Base-by-base conservation (phyloP, 1,140 invertebrate genomes). In the Aphaenogaster ashmeadi region DNA sequence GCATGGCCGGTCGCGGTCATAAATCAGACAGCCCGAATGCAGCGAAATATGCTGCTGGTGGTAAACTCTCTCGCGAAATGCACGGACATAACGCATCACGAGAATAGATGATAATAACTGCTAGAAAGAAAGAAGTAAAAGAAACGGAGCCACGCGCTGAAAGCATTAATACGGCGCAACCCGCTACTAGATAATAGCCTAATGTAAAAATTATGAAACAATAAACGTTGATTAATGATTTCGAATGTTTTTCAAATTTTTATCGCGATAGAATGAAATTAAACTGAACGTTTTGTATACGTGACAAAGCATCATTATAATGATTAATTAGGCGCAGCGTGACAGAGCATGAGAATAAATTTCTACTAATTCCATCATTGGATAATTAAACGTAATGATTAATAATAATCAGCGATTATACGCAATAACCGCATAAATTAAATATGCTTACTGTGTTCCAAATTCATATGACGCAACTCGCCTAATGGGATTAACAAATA, bases 51-150 rank as follows among this genome's bases (percentile, higher is more conserved):
- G 67, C 69, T 75, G 54, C 41, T 21, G 21, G 41, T 38, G 69
- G 41, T 84, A 36, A 58, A 62, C 62, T 27, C 41, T 18, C 77
- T 38, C 62, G 47, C 47, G 38, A 74, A 84, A 74, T 18, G 54
- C 47, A 72, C 27, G 27, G 47, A 38, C 13, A 66, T 54, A 64
- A 50, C 54, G 67, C 13, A 38, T 38, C 13, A 41, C 52, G 80
- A 33, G 80, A 75, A 84, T 75, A 83, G 56, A 74, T 60, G 67
- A 83, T 74, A 75, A 84, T 84, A 84, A 84, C 69, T 38, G 41
- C 18, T 33, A 21, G 13, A 15, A 38, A 58, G 80, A 21, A 74
- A 60, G 41, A 83, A 60, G 18, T 21, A 36, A 36, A 74, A 58
- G 52, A 11, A 81, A 38, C 1, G 5, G 11, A 15, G 13, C 13